Conservation (phyloP, 2,113 vertebrate genomes). For the Azemiops feae region DNA sequence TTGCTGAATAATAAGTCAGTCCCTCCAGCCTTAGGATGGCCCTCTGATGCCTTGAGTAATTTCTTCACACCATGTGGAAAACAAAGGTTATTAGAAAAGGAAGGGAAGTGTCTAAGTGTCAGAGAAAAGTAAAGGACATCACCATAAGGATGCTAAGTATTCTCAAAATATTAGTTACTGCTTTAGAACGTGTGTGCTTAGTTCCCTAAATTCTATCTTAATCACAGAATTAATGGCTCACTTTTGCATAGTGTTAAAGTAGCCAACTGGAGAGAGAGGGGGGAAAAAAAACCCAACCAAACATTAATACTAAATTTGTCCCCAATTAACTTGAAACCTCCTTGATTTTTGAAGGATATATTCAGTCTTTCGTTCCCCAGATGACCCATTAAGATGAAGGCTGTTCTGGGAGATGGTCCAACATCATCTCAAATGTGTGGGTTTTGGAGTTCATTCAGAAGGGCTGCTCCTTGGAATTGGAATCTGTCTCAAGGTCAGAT, state of each 20-base stretch:
- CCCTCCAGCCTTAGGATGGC: not conserved
- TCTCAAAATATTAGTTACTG: not conserved
- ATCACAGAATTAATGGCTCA: not conserved
- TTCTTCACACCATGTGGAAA: not conserved
- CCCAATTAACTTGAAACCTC: slow-evolving; percentile 44
- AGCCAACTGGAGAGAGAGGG: not conserved
- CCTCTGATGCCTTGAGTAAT: not conserved
- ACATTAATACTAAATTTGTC: slow-evolving; percentile 27
- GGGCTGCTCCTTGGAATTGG: slow-evolving; percentile 51
- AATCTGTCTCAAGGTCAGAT: slow-evolving; percentile 56
- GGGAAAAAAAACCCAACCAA: not conserved
- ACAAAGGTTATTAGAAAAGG: not conserved
- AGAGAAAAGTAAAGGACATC: not conserved
- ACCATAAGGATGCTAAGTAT: not conserved
- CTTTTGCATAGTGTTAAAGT: not conserved
- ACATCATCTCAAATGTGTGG: slow-evolving; percentile 57
- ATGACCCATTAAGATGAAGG: slow-evolving; percentile 47
- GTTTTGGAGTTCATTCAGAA: slow-evolving; percentile 64
- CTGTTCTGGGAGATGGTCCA: slow-evolving; percentile 63
- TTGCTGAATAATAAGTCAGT: not conserved
- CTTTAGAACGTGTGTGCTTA: not conserved
- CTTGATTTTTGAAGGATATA: slow-evolving; percentile 40
- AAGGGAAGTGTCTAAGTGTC: not conserved
- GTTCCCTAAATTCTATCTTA: not conserved
- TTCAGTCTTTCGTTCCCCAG: slow-evolving; percentile 31